Conservation (phyloP, 2,113 vertebrate species). For the Ictalurus punctatus region DNA sequence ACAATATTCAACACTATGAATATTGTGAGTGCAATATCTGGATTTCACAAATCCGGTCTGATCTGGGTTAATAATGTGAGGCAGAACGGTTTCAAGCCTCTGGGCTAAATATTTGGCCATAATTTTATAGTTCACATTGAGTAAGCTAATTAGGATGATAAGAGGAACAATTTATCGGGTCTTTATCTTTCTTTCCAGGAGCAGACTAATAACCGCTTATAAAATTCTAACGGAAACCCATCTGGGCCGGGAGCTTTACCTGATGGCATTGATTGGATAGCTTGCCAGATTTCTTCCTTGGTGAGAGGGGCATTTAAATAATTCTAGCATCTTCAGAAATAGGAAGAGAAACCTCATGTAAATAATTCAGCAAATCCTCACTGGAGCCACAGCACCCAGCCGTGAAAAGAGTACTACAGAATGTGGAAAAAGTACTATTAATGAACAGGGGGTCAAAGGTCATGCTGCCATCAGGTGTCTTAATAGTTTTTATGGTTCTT, state of each 20-base stretch:
- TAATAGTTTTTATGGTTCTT: neutral
- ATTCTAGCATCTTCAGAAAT: neutral
- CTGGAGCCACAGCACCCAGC: neutral
- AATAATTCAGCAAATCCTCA: neutral
- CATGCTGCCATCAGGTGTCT: neutral
- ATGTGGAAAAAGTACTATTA: neutral
- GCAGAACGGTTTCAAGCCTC: neutral
- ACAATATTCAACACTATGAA: neutral
- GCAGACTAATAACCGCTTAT: neutral
- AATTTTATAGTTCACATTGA: neutral
- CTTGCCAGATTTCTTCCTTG: neutral
- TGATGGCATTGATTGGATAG: neutral
- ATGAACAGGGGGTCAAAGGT: neutral
- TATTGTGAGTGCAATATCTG: neutral
- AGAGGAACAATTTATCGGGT: neutral
- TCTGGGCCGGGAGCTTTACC: no score
- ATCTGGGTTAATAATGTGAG: neutral
- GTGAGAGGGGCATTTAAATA: neutral
- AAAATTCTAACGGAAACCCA: no score
- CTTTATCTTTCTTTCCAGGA: neutral
- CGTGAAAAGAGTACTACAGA: neutral
- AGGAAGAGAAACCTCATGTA: neutral
- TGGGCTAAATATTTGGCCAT: neutral
- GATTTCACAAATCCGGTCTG: neutral
- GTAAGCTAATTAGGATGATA: neutral